Percentiles rank a stretch among this genome's conserved stretches.
phyloP scores from a whole-genome alignment of 2,888 invertebrate genomes.

The Luffia ferchaultella region DNA sequence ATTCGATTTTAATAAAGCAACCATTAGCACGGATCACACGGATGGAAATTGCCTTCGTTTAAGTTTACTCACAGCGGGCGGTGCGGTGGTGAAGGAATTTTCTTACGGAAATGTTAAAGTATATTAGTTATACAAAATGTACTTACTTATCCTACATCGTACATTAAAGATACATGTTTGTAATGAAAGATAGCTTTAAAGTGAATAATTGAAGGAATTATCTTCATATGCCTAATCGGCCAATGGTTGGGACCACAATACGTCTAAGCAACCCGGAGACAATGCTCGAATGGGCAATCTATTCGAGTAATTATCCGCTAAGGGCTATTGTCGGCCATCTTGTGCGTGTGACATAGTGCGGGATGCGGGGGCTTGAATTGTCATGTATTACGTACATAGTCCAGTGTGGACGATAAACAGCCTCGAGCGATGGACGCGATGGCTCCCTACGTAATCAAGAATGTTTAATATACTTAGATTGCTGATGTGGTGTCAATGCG shows the following conservation, averaged over 20 bases:
- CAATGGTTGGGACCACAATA: not conserved
- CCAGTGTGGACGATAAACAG: not conserved
- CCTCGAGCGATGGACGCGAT: too few species aligned
- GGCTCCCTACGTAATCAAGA: too few species aligned
- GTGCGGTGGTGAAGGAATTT: too few species aligned
- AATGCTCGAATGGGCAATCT: slow-evolving; percentile 64
- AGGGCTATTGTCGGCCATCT: slow-evolving; percentile 65
- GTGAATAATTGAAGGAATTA: not conserved
- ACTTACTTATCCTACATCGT: too few species aligned
- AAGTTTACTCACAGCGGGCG: too few species aligned
- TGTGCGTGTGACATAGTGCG: slow-evolving; percentile 29
- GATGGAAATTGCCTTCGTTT: too few species aligned
- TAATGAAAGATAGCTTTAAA: not conserved
- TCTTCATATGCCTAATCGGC: not conserved
- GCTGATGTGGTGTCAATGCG: too few species aligned
- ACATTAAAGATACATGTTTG: not conserved
- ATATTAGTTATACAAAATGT: too few species aligned
- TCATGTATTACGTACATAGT: slow-evolving; percentile 7
- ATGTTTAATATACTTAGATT: too few species aligned
- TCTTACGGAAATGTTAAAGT: too few species aligned
- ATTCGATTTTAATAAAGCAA: too few species aligned
- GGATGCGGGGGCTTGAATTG: not conserved
- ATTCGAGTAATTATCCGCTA: slow-evolving; percentile 65
- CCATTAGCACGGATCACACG: too few species aligned
- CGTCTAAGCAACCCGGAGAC: slow-evolving; percentile 32